These are phyloP conservation scores for Acanthurus leucopareius DNA, from an alignment of 2,797 vertebrate species.

Conservation along the genomic window DNA sequence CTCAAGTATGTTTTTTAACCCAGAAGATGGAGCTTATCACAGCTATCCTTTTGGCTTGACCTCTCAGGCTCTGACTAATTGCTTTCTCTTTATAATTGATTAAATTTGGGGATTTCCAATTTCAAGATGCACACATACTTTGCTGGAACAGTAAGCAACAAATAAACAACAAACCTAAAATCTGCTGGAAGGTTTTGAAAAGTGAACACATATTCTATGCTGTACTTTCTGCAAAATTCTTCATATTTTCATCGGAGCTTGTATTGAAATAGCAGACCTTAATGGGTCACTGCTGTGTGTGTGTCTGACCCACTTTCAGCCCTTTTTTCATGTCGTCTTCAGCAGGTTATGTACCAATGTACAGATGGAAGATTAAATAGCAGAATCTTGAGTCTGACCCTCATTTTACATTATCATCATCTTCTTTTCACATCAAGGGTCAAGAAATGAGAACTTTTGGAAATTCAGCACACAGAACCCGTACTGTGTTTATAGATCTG, in stretches of 20 bases:
- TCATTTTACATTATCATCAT: background rate
- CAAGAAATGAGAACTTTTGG: background rate
- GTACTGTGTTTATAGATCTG: background rate
- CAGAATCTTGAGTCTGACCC: background rate
- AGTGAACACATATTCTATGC: constrained; percentile 16
- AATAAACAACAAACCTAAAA: background rate
- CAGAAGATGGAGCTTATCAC: no score
- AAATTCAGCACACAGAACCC: background rate
- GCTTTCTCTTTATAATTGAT: background rate
- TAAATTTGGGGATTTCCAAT: background rate
- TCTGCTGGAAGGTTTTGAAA: background rate
- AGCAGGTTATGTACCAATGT: constrained; percentile 12
- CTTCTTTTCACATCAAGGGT: constrained; percentile 13
- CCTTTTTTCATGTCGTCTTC: constrained; percentile 21
- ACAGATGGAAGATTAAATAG: background rate
- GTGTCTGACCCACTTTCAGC: constrained; percentile 52
- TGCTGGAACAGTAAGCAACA: background rate
- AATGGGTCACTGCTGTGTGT: constrained; percentile 42
- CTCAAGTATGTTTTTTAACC: no score
- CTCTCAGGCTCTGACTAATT: background rate
- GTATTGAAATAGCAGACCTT: constrained; percentile 31
- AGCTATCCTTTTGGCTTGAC: background rate
- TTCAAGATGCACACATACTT: background rate
- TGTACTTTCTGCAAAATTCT: constrained; percentile 2
- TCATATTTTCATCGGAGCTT: constrained; percentile 12